Conservation (phyloP, 1,140 invertebrate species). For the Drosophila ohnishii region DNA sequence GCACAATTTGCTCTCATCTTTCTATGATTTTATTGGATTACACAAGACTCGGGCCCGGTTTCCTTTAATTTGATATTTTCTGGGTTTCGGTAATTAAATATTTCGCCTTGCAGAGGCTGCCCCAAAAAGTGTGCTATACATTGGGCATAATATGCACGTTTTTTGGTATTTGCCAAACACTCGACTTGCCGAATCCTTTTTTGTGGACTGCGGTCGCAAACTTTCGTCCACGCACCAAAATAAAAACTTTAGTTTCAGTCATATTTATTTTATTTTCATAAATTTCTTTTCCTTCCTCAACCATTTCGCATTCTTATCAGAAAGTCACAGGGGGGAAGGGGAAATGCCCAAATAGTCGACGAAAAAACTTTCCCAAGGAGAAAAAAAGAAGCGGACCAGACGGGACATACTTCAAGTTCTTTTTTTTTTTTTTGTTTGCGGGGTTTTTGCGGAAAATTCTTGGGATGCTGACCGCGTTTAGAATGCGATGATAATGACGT, state of each 20-base stretch:
- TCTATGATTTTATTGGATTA: constrained; percentile 59
- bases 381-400: constrained; percentile 25
- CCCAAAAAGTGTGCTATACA: constrained; percentile 14
- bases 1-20: constrained; percentile 51
- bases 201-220: constrained; percentile 23
- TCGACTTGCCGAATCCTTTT: constrained; percentile 52
- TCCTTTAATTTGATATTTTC: constrained; percentile 48
- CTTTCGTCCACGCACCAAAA: constrained; percentile 42
- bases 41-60: constrained; percentile 1
- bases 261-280: constrained; percentile 68
- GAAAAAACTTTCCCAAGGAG: constrained; percentile 46
- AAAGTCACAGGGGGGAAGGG: constrained; percentile 3
- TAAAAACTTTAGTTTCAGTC: constrained; percentile 64
- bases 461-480: constrained; percentile 53
- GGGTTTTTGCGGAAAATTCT: constrained; percentile 36
- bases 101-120: constrained; percentile 5
- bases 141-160: constrained; percentile 33
- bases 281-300: constrained; percentile 59
- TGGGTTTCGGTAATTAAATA: constrained; percentile 52
- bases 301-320: constrained; percentile 72
- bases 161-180: constrained; percentile 59
- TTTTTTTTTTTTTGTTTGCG: constrained; percentile 15
- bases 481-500: constrained; percentile 45
- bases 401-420: constrained; percentile 55
- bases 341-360: constrained; percentile 32